phyloP scores from a whole-genome alignment of 2,888 invertebrate species.

The Notocelia uddmanniana region DNA sequence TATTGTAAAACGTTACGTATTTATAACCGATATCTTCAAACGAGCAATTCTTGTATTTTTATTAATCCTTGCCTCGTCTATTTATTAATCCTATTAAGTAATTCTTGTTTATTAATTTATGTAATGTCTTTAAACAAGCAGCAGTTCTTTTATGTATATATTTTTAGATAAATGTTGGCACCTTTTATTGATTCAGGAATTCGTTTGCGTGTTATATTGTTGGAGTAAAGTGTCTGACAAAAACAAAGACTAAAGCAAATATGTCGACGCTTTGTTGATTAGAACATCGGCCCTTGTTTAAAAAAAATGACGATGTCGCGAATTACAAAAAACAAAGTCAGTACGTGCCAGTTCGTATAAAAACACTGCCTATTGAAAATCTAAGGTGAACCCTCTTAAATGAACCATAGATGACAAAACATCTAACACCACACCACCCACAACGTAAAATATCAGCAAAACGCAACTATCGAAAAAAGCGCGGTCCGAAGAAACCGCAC shows the following conservation, averaged over 20 bases:
- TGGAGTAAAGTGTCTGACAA: no score
- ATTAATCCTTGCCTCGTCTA: no score
- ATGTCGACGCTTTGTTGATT: neutral
- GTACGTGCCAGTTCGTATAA: no score
- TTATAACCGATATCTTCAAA: no score
- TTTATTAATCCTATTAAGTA: no score
- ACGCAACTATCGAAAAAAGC: slow-evolving; percentile 60
- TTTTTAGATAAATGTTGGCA: no score
- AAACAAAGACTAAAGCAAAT: neutral
- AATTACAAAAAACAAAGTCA: neutral
- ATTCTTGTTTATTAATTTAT: no score
- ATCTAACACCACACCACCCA: neutral
- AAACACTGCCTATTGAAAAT: neutral
- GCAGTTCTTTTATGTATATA: no score
- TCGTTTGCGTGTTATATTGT: no score
- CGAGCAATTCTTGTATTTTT: no score
- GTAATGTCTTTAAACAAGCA: no score
- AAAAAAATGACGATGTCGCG: neutral
- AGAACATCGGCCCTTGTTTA: neutral
- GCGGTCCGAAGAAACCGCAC: slow-evolving; percentile 77
- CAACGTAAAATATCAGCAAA: slow-evolving; percentile 29
- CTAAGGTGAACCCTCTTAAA: neutral
- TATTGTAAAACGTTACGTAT: neutral
- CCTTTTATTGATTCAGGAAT: no score
- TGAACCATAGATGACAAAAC: slow-evolving; percentile 9